A percentile compares a stretch with the other conserved stretches of the same genome.
phyloP scores from a whole-genome alignment of 2,113 vertebrate species.

The Tachuris rubrigastra region DNA sequence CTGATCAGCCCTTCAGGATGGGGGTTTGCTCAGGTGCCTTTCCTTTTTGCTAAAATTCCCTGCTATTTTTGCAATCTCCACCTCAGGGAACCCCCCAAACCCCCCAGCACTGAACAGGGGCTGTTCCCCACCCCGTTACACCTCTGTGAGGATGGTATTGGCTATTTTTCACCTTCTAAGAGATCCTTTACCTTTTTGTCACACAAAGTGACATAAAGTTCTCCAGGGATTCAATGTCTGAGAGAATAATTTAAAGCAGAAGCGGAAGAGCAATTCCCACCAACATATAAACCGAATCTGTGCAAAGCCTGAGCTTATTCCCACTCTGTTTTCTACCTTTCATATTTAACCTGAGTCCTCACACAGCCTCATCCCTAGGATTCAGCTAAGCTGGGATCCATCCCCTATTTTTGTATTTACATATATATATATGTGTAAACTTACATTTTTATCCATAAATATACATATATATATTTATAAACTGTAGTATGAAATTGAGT shows the following conservation, averaged over 20 bases:
- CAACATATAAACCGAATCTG: neutral
- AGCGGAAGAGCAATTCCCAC: neutral
- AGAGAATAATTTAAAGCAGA: neutral
- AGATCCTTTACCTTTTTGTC: neutral
- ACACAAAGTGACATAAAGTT: neutral
- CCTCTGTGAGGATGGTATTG: accelerated
- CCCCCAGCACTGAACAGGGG: neutral
- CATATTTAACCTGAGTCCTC: neutral
- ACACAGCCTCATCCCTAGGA: neutral
- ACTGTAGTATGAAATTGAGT: accelerated
- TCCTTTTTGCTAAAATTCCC: neutral
- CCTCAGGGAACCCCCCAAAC: neutral
- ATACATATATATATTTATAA: no score
- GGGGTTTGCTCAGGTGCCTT: neutral
- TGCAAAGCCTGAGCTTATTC: neutral
- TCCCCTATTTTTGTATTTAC: neutral
- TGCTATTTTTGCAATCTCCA: neutral
- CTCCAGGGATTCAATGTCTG: accelerated
- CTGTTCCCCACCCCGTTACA: accelerated
- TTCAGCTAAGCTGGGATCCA: neutral
- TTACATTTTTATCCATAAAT: no score
- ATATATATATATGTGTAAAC: neutral
- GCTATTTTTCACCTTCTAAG: neutral
- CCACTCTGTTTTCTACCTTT: neutral
- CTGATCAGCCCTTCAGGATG: accelerated